Percentiles rank a stretch among this genome's conserved stretches.
These are phyloP conservation scores for Amphipyra tragopoginis DNA, from an alignment of 2,888 invertebrate genomes.

Conservation along the genomic window DNA sequence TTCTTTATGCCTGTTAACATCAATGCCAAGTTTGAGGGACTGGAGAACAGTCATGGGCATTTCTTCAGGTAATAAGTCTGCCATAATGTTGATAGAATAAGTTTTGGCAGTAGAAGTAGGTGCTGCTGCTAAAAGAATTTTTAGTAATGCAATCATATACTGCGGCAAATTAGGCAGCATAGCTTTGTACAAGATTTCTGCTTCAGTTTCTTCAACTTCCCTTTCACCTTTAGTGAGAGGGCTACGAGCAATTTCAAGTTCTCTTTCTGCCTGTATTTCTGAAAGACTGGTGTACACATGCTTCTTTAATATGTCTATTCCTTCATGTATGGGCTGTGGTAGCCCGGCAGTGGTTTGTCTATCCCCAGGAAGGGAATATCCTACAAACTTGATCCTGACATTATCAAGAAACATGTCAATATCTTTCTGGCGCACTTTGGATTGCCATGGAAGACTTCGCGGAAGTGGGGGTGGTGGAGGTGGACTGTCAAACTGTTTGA, in stretches of 20 bases:
- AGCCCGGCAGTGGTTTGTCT: conserved; percentile 97
- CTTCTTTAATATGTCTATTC: conserved; percentile 96
- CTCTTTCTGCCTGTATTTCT: conserved; percentile 97
- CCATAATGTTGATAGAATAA: conserved; percentile 99
- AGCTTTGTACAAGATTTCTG: conserved; percentile 97
- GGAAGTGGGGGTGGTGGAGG: conserved; percentile 86
- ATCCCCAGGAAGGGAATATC: conserved; percentile 97
- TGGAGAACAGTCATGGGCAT: conserved; percentile 99
- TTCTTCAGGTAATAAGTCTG: conserved; percentile 98
- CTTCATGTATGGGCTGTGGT: conserved; percentile 99
- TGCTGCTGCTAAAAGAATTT: conserved; percentile 98
- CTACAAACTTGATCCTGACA: conserved; percentile 98
- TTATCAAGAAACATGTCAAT: conserved; percentile 97
- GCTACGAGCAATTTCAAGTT: conserved; percentile 97
- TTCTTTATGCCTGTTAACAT: conserved; percentile 99
- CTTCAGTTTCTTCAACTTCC: conserved; percentile 94
- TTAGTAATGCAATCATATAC: conserved; percentile 98
- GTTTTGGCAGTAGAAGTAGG: conserved; percentile 99
- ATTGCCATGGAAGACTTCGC: conserved; percentile 97
- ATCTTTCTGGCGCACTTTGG: conserved; percentile 98
- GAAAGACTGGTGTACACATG: conserved; percentile 98
- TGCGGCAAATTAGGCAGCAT: conserved; percentile 98
- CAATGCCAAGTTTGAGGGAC: conserved; percentile 98
- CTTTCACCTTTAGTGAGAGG: conserved; percentile 96
- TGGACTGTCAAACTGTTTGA: conserved; percentile 84